These are phyloP conservation scores for Mastigias papua DNA, from an alignment of 30 jellyfish, hydroid and myxozoan genomes.

Conservation along the genomic window DNA sequence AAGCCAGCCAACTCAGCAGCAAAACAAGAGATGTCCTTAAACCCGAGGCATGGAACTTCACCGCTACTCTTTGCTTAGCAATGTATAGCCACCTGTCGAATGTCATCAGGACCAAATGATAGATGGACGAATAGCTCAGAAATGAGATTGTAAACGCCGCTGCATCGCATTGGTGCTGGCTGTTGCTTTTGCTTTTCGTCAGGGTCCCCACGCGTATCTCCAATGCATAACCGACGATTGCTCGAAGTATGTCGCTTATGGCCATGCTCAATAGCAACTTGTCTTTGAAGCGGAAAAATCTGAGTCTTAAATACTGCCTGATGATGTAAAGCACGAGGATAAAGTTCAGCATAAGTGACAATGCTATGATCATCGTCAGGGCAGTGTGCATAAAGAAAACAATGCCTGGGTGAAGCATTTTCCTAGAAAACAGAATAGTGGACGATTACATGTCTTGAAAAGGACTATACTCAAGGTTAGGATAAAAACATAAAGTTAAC, in stretches of 20 bases:
- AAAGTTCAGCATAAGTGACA: constrained; percentile 16
- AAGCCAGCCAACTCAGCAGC: constrained; percentile 33
- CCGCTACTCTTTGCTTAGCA: constrained; percentile 5
- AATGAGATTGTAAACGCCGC: constrained; percentile 36
- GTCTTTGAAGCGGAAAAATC: constrained; percentile 33
- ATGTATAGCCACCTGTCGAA: constrained; percentile 45
- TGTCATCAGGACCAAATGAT: constrained; percentile 26
- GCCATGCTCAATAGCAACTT: constrained; percentile 38
- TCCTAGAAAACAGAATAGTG: not conserved
- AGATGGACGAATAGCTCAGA: constrained; percentile 60
- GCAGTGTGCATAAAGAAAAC: not conserved
- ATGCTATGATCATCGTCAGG: not conserved
- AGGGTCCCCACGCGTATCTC: constrained; percentile 29
- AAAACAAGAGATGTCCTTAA: not conserved
- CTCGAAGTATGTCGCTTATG: constrained; percentile 44
- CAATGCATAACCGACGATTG: constrained; percentile 42
- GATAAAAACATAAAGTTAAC: no score
- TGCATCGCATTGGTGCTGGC: constrained; percentile 13
- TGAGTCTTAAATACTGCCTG: not conserved
- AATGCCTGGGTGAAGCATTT: not conserved
- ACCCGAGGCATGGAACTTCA: not conserved
- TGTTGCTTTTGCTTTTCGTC: not conserved
- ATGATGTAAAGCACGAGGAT: constrained; percentile 3
- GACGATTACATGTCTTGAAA: not conserved
- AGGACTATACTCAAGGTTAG: no score